A percentile compares a stretch with the other conserved stretches of the same genome.
These are phyloP conservation scores for Tiliacea citrago DNA, from an alignment of 2,888 invertebrate genomes.

Conservation along the genomic window DNA sequence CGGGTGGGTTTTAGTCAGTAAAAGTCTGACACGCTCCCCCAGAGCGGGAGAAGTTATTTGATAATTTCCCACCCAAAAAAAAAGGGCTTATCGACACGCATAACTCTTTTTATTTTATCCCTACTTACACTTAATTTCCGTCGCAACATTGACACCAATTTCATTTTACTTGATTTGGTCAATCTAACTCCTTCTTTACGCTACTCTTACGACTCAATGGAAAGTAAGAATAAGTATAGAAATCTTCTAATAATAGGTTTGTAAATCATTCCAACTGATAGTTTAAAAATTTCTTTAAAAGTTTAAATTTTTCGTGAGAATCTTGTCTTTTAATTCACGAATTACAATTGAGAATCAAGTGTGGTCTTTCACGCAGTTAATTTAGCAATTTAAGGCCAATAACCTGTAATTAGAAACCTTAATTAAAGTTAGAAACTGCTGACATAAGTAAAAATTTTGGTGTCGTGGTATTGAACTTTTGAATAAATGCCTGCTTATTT, in stretches of 20 bases:
- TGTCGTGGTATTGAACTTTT: conserved; percentile 18
- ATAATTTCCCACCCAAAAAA: no score
- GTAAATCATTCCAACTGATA: conserved; percentile 24
- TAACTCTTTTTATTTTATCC: neutral
- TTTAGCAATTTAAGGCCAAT: conserved; percentile 29
- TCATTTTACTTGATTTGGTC: neutral
- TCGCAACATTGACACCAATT: conserved; percentile 6
- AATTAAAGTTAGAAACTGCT: conserved; percentile 11
- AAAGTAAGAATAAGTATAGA: conserved; percentile 41
- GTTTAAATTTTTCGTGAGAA: conserved; percentile 51
- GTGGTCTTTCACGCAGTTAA: conserved; percentile 27
- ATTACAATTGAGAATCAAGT: conserved; percentile 29
- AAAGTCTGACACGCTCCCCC: no score
- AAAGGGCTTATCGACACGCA: neutral
- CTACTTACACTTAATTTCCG: conserved; percentile 12
- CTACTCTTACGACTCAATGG: neutral
- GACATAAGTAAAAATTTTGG: neutral
- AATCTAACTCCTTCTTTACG: neutral
- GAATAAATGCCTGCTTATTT: conserved; percentile 8
- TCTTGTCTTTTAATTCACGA: conserved; percentile 24
- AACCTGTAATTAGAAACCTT: conserved; percentile 33
- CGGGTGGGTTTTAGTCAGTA: no score
- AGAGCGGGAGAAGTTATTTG: no score
- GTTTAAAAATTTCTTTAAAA: conserved; percentile 26
- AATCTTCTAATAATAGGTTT: conserved; percentile 34